phyloP scores from a whole-genome alignment of 2,888 invertebrate genomes.

The Lapara coniferarum region DNA sequence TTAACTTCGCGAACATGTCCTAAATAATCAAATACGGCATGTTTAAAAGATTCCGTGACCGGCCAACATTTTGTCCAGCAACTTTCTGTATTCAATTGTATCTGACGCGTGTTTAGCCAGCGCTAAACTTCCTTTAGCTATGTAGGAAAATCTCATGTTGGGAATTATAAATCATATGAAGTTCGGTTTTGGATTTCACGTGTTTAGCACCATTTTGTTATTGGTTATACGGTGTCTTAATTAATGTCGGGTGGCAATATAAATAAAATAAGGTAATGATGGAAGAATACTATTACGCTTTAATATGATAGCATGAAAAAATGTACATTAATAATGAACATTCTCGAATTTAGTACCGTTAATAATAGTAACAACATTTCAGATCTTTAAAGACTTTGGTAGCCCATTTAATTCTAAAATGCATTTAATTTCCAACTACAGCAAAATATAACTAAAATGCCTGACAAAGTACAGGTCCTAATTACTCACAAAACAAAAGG shows the following conservation, averaged over 20 bases:
- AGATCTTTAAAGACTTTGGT: no score
- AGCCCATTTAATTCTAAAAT: no score
- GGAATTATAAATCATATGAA: conserved; percentile 16
- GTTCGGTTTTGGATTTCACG: not conserved
- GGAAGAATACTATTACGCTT: no score
- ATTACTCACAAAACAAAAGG: conserved; percentile 7
- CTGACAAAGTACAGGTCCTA: not conserved
- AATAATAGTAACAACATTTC: no score
- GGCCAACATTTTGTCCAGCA: conserved; percentile 22
- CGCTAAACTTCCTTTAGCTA: conserved; percentile 22
- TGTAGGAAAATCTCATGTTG: conserved; percentile 11
- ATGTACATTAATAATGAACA: no score
- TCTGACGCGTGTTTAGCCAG: conserved; percentile 19
- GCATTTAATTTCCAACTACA: not conserved
- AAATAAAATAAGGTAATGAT: no score
- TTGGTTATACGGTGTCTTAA: no score
- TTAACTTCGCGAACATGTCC: not conserved
- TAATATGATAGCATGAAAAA: no score
- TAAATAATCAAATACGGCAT: not conserved
- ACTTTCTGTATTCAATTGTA: conserved; percentile 23
- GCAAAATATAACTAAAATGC: not conserved
- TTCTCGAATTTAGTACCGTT: no score
- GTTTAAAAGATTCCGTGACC: conserved; percentile 17
- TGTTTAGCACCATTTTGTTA: not conserved
- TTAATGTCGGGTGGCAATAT: no score